Evolutionary conservation across 2,113 vertebrate genomes (phyloP), one percentile per base, ranked within the genome.

Genomic region (Calidris pygmaea): DNA sequence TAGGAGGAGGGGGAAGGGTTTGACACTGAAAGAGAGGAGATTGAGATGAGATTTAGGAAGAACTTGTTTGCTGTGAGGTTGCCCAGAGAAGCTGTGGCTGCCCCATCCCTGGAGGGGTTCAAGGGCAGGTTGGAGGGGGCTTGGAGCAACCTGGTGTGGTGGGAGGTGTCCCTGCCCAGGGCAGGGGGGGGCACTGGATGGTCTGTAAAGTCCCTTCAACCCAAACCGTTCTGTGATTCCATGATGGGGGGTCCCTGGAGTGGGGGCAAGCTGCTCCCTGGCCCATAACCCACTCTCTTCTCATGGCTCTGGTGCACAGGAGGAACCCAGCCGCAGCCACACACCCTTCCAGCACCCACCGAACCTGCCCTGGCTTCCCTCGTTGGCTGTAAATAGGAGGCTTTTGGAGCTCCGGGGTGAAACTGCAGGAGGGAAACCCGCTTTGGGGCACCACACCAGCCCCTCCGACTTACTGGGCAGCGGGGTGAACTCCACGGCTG

Each of bases 401-500:
- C 12, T 37, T n/a, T 1, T 5, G 26, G 0, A n/a, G 67, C 1
- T 8, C 1, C 4, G 4, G 88, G 86, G 41, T 6, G 50, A 60
- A 18, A 21, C 12, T 37, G 6, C 3, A 3, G 71, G 20, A 13
- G 15, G 12, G 8, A 9, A 16, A 30, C 41, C 4, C 2, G 2
- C 32, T 3, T 14, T 3, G 15, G 35, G 81, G 20, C 47, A 16
- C 20, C 37, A 15, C 3, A 0, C 11, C 59, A 29, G 14, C 34
- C 19, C 7, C 1, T 15, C 21, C 1, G 39, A 98, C 99, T 99
- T 87, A 99, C 99, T 99, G 83, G 99, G 99, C 97, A 99, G 95
- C 0, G 99, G 99, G 7, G 97, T 98, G 95, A 99, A 99, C 97
- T 99, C 98, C 92, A 99, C 99, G 0, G 99, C 98, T 0, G 99